Evolutionary conservation across 2,888 invertebrate species (phyloP), one percentile per base, ranked within the genome.

Genomic region (Resseliella maxima): DNA sequence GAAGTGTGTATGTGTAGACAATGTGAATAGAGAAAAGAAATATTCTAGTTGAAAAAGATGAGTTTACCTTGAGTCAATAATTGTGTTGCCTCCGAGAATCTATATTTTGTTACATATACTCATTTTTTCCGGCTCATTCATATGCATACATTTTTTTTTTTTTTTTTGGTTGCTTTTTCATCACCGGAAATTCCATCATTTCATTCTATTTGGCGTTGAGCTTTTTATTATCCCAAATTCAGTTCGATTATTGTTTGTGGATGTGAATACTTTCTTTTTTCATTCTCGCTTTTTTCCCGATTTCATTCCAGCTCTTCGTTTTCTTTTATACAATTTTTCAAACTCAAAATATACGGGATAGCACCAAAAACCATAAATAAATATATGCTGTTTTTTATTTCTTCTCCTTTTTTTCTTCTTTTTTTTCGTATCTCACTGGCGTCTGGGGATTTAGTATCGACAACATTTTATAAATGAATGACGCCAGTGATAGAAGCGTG

Each of bases 51-150:
- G 31, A 31, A 72, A 24, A 24, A 21, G 24, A 24, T 31, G 72
- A 12, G 72, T 72, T 72, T 72, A 72, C 35, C 72, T 72, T 72
- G n/a, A 27, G 12, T 31, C 35, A 15, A 72, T 72, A 72, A 72
- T 72, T 31, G 5, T 72, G 27, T 72, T 72, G 72, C 72, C 31
- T 35, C 10, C 72, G n/a, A 72, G 35, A 72, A 12, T 35, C 72
- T 31, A 27, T 50, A 18, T 27, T 24, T 59, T 59, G 27, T 59
- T 59, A 24, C 12, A 5, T 3, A 6, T 59, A 24, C 24, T 59
- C 59, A 24, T n/a, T 27, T 5, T 24, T 31, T 8, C 12, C 15
- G 15, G 15, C 10, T 31, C 72, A 31, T 72, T 59, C 27, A n/a
- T 72, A 72, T 72, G 31, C 35, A 72, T 31, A 35, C n/a, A n/a